Conservation (phyloP, 2,888 invertebrate genomes). For the Brachypalpus laphriformis region DNA sequence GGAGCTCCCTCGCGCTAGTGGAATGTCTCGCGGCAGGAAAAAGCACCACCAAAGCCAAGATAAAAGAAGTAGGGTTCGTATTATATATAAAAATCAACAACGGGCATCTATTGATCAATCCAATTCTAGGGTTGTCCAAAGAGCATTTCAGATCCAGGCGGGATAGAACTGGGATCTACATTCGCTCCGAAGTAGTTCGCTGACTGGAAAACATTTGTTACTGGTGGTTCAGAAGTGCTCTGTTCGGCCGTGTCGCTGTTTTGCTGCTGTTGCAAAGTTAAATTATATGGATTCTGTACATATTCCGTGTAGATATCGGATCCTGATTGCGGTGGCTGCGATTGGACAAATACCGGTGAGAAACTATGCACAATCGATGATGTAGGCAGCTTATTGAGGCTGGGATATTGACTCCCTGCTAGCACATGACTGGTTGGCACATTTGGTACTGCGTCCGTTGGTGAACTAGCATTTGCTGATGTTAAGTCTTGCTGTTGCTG, state of each 20-base stretch:
- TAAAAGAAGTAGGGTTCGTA: not conserved
- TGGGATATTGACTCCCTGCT: conserved; percentile 80
- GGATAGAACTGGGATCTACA: conserved; percentile 83
- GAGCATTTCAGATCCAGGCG: conserved; percentile 86
- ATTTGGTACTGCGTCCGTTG: conserved; percentile 70
- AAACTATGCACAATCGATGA: conserved; percentile 81
- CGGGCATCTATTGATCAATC: not conserved
- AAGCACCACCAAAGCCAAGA: conserved; percentile 27
- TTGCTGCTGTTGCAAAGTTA: conserved; percentile 81
- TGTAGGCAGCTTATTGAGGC: conserved; percentile 79
- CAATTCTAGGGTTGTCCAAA: conserved; percentile 83
- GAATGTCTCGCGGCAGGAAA: conserved; percentile 53
- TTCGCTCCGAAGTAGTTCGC: conserved; percentile 86
- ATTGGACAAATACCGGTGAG: conserved; percentile 78
- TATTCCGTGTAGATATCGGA: conserved; percentile 82
- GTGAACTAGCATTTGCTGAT: conserved; percentile 29
- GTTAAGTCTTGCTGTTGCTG: conserved; percentile 49
- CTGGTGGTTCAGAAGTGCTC: conserved; percentile 45
- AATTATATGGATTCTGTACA: conserved; percentile 82
- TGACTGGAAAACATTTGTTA: conserved; percentile 80
- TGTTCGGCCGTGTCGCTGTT: conserved; percentile 7
- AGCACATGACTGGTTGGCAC: conserved; percentile 80
- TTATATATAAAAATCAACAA: conserved; percentile 27
- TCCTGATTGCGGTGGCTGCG: conserved; percentile 74
- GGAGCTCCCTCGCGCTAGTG: conserved; percentile 38